Percentiles rank a stretch among this genome's conserved stretches.
These are phyloP conservation scores for Fragum whitleyi DNA, from an alignment of 2,888 invertebrate genomes.

Conservation along the genomic window DNA sequence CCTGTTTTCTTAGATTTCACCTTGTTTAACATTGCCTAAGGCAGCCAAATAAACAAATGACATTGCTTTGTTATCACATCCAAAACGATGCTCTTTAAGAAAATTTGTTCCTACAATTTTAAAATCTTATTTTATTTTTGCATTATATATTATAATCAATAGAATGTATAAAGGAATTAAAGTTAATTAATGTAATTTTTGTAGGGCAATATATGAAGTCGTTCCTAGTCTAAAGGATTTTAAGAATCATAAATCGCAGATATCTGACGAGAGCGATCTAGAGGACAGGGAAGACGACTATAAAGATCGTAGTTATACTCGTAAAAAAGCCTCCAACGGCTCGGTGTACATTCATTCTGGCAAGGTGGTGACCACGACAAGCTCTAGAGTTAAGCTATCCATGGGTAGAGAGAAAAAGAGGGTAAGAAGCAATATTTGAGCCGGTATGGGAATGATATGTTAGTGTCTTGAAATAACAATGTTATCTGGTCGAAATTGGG, in stretches of 20 bases:
- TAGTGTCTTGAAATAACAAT: too few relatives aligned
- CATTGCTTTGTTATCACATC: too few relatives aligned
- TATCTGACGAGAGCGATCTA: background rate
- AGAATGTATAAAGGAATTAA: too few relatives aligned
- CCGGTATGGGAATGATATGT: too few relatives aligned
- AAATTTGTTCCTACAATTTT: too few relatives aligned
- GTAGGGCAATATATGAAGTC: background rate
- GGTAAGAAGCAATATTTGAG: slow-evolving; percentile 20
- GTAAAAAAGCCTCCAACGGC: background rate
- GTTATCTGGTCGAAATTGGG: too few relatives aligned
- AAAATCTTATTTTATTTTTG: too few relatives aligned
- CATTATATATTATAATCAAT: too few relatives aligned
- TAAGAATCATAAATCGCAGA: background rate
- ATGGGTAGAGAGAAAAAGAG: slow-evolving; percentile 44
- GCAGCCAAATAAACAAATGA: too few relatives aligned
- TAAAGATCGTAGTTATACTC: slow-evolving; percentile 32
- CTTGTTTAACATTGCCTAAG: too few relatives aligned
- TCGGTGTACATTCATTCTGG: slow-evolving; percentile 8
- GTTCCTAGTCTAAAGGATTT: background rate
- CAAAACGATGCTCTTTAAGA: too few relatives aligned
- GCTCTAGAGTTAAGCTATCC: slow-evolving; percentile 9
- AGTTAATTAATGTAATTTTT: background rate
- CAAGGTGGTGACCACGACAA: background rate
- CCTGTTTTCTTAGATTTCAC: too few relatives aligned
- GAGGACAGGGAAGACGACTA: slow-evolving; percentile 28